Conservation (phyloP, 2,888 invertebrate genomes). For the Gandaritis pyraliata region DNA sequence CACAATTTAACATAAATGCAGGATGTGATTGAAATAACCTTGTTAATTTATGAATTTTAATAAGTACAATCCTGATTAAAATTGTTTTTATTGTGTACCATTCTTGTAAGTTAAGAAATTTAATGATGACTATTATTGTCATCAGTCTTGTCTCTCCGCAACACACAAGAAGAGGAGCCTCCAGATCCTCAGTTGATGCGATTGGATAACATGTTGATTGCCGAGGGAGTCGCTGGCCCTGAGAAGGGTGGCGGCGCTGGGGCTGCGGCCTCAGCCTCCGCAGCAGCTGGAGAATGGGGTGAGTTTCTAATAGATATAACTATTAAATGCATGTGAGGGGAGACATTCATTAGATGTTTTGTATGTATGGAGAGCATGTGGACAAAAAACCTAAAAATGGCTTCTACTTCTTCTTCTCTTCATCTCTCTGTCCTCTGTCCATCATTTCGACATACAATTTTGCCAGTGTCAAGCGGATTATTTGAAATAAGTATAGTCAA, state of each 20-base stretch:
- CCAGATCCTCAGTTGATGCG: constrained; percentile 99
- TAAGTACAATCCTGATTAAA: too few relatives aligned
- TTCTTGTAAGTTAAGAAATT: too few relatives aligned
- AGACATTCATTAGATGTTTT: background rate
- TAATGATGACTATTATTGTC: background rate
- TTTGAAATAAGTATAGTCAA: too few relatives aligned
- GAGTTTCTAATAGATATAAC: constrained; percentile 25
- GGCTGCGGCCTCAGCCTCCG: constrained; percentile 95
- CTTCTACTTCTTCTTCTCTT: too few relatives aligned
- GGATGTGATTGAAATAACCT: too few relatives aligned
- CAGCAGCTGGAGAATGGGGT: constrained; percentile 90
- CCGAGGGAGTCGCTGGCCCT: constrained; percentile 98
- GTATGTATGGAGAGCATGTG: constrained; percentile 1
- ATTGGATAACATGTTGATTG: constrained; percentile 99
- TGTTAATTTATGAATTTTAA: too few relatives aligned
- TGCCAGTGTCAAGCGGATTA: too few relatives aligned
- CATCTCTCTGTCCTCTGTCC: too few relatives aligned
- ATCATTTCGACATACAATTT: too few relatives aligned
- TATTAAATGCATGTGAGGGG: background rate
- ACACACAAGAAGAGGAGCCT: constrained; percentile 99
- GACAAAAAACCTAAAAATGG: background rate
- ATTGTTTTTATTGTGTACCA: too few relatives aligned
- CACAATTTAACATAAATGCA: too few relatives aligned
- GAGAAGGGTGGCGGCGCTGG: constrained; percentile 96
- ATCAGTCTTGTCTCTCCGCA: constrained; percentile 95